Percentiles rank a stretch among this genome's conserved stretches.
Conservation (phyloP, 1,140 invertebrate species). For the Polypedilum pembai region DNA sequence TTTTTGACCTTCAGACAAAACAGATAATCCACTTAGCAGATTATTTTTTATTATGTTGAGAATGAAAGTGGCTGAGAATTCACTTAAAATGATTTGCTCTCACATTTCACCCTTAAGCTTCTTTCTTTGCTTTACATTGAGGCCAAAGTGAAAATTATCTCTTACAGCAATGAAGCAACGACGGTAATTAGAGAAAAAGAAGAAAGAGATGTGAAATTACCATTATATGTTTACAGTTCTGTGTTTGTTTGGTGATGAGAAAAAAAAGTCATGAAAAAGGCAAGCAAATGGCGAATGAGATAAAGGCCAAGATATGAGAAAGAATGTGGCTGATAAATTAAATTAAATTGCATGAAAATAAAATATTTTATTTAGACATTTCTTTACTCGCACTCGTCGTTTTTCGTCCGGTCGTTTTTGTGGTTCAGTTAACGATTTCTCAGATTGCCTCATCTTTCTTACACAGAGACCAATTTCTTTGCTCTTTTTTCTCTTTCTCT, state of each 20-base stretch:
- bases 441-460: constrained; percentile 16
- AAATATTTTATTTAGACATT: constrained; percentile 27
- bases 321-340: constrained; percentile 24
- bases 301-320: background rate
- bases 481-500: background rate
- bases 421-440: constrained; percentile 1
- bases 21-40: too few species aligned
- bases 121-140: too few species aligned
- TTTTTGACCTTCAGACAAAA: too few species aligned
- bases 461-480: background rate
- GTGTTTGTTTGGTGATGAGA: background rate
- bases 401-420: constrained; percentile 8
- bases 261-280: too few species aligned
- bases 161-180: too few species aligned
- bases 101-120: too few species aligned
- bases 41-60: too few species aligned
- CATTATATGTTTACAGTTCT: background rate
- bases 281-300: too few species aligned
- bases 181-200: background rate
- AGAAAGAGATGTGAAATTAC: background rate
- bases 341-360: constrained; percentile 27
- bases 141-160: too few species aligned
- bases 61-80: too few species aligned
- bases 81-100: too few species aligned
- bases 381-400: background rate